Evolutionary conservation across 1,140 invertebrate genomes (phyloP).

Genomic region (Anoplophora glabripennis): DNA sequence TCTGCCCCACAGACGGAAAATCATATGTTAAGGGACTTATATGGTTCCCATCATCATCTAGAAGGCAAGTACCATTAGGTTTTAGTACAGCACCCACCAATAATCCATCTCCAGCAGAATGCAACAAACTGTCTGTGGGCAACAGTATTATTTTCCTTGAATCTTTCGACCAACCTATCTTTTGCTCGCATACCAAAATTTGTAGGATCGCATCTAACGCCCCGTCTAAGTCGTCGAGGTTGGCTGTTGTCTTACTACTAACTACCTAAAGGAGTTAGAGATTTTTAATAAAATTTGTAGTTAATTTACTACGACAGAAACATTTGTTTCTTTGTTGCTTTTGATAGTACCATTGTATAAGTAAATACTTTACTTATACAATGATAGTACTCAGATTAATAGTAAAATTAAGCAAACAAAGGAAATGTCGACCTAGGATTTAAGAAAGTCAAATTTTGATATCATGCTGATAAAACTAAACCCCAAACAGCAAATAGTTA

Average conservation of each 20-base stretch:
- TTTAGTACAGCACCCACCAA: slow-evolving; percentile 36
- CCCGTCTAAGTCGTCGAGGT: slow-evolving; percentile 60
- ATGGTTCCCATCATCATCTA: slow-evolving; percentile 57
- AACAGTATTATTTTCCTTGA: slow-evolving; percentile 49
- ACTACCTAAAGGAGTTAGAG: slow-evolving; percentile 22
- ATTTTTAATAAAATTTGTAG: background rate
- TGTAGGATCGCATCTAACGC: slow-evolving; percentile 64
- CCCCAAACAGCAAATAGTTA: no score
- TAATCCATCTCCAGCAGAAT: slow-evolving; percentile 52
- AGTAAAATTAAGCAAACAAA: no score
- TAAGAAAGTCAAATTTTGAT: no score
- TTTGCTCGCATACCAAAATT: slow-evolving; percentile 45
- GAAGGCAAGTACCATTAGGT: slow-evolving; percentile 55
- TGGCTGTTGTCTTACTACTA: slow-evolving; percentile 52
- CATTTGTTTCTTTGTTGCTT: no score
- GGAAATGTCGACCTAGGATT: no score
- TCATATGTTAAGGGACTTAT: slow-evolving; percentile 55
- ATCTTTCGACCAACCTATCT: slow-evolving; percentile 47
- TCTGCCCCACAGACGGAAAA: slow-evolving; percentile 62
- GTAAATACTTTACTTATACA: no score
- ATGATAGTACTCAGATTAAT: no score
- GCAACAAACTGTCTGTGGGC: slow-evolving; percentile 49
- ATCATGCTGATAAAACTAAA: no score
- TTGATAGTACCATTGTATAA: no score
- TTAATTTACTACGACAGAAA: background rate